Evolutionary conservation across 1,140 invertebrate genomes (phyloP).

Genomic region (Brachionus rotundiformis): DNA sequence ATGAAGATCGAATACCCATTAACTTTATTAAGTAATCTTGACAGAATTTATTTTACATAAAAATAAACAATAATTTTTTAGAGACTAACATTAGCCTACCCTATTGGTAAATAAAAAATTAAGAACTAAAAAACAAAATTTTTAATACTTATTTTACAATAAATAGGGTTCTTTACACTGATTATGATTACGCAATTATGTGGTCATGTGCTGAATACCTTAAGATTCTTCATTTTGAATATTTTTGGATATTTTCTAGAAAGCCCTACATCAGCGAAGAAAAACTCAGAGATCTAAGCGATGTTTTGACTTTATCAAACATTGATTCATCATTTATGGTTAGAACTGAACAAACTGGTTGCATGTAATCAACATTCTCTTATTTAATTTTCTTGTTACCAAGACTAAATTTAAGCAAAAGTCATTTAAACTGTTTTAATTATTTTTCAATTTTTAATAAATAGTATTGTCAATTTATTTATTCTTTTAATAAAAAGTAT

Average conservation of each 20-base stretch:
- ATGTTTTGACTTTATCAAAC: conserved; percentile 3
- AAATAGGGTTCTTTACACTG: conserved; percentile 42
- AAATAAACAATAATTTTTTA: neutral
- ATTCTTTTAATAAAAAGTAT: no score
- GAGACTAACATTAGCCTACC: conserved; percentile 33
- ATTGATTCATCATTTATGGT: conserved; percentile 16
- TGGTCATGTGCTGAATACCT: conserved; percentile 51
- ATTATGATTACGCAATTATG: conserved; percentile 30
- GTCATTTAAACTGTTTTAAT: neutral
- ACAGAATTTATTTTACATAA: neutral
- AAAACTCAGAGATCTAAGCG: conserved; percentile 22
- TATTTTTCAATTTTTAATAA: neutral
- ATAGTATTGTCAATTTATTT: neutral
- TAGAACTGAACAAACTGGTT: conserved; percentile 45
- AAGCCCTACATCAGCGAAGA: conserved; percentile 49
- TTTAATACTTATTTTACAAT: no score
- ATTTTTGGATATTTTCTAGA: conserved; percentile 36
- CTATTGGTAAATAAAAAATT: conserved; percentile 44
- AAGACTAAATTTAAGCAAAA: neutral
- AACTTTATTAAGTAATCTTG: conserved; percentile 8
- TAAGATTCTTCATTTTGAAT: conserved; percentile 47
- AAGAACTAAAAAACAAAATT: no score
- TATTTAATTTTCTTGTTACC: neutral
- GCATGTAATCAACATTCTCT: conserved; percentile 20
- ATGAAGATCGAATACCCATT: conserved; percentile 44